Evolutionary conservation across 1,140 invertebrate genomes (phyloP).

Genomic region (Aphelenchoides besseyi): DNA sequence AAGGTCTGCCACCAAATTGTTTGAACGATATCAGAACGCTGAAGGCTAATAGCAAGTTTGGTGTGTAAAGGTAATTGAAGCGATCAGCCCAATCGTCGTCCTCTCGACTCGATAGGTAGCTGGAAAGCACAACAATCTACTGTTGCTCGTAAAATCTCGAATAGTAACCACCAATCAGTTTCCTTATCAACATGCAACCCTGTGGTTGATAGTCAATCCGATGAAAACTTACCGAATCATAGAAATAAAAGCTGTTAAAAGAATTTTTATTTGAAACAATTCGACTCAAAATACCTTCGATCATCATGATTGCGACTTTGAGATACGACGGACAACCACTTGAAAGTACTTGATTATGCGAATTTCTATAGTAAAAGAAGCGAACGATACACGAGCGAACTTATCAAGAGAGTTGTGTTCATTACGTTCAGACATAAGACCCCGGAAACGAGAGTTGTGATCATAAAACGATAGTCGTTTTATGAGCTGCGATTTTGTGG

Average conservation of each 20-base stretch:
- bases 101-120: constrained; percentile 47
- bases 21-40: constrained; percentile 57
- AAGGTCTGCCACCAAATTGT: constrained; percentile 54
- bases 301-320: constrained; percentile 53
- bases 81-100: constrained; percentile 58
- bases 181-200: too few relatives aligned
- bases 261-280: too few relatives aligned
- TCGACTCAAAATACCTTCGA: too few relatives aligned
- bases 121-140: too few relatives aligned
- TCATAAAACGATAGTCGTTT: background rate
- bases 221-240: constrained; percentile 58
- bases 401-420: background rate
- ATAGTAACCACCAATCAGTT: too few relatives aligned
- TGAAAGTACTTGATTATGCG: background rate
- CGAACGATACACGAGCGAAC: background rate
- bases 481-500: too few relatives aligned
- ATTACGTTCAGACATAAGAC: background rate
- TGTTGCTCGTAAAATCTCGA: too few relatives aligned
- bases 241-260: constrained; percentile 53
- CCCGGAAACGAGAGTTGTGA: background rate
- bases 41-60: constrained; percentile 59
- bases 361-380: constrained; percentile 17
- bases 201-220: too few relatives aligned
- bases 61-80: constrained; percentile 58
- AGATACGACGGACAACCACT: background rate